These are phyloP conservation scores for Plestiodon gilberti DNA, from an alignment of 2,113 vertebrate species.

Conservation along the genomic window DNA sequence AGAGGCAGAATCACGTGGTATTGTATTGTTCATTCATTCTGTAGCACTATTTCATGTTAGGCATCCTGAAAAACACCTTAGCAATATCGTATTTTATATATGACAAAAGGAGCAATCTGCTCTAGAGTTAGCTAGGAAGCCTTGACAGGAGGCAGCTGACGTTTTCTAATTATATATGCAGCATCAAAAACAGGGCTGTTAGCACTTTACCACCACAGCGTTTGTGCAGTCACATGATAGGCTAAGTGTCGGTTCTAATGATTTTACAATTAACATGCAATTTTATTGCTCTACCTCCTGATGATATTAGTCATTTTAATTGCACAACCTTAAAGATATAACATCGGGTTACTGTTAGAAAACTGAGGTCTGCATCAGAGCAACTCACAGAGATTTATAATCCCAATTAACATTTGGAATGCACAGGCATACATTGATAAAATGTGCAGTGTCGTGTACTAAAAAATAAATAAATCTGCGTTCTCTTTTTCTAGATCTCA, in stretches of 20 bases:
- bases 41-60: constrained; percentile 21
- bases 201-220: constrained; percentile 61
- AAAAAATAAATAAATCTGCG: constrained; percentile 52
- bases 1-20: not conserved
- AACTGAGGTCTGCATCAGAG: constrained; percentile 35
- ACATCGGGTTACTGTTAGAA: constrained; percentile 48
- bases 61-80: constrained; percentile 42
- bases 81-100: constrained; percentile 47
- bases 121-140: constrained; percentile 53
- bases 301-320: constrained; percentile 61
- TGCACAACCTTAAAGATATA: constrained; percentile 51
- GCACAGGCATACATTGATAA: constrained; percentile 60
- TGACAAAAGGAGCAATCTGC: constrained; percentile 50
- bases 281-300: constrained; percentile 57
- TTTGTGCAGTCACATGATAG: constrained; percentile 66
- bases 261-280: constrained; percentile 74
- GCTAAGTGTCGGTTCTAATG: constrained; percentile 66
- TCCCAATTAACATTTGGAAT: constrained; percentile 72
- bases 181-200: constrained; percentile 61
- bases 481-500: constrained; percentile 58
- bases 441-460: constrained; percentile 63
- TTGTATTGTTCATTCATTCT: constrained; percentile 27
- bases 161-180: constrained; percentile 72
- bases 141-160: constrained; percentile 60
- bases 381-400: constrained; percentile 61